A percentile compares a stretch with the other conserved stretches of the same genome.
Conservation (phyloP, 2,888 invertebrate species). For the Sclerodermus sp. region DNA sequence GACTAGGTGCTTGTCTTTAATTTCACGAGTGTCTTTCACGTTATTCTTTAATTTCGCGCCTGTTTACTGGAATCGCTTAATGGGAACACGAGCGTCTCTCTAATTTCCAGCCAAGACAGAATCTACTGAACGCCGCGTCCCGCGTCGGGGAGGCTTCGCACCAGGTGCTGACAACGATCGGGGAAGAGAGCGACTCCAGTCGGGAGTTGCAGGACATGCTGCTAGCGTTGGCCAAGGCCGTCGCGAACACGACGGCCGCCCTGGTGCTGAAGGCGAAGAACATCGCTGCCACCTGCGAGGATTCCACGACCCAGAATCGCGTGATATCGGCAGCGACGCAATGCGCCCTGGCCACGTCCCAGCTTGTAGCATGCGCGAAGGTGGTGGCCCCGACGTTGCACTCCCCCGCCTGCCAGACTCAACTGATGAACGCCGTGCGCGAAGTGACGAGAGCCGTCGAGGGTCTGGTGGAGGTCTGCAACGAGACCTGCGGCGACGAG, state of each 20-base stretch:
- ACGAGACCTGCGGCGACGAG: slow-evolving; percentile 70
- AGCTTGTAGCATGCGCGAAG: slow-evolving; percentile 96
- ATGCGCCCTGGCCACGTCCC: slow-evolving; percentile 96
- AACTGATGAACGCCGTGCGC: slow-evolving; percentile 87
- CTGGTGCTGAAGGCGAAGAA: slow-evolving; percentile 95
- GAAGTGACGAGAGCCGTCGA: slow-evolving; percentile 93
- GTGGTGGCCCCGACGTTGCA: slow-evolving; percentile 85
- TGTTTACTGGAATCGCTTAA: too few relatives aligned
- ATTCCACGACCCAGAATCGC: slow-evolving; percentile 78
- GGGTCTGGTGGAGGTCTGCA: slow-evolving; percentile 80
- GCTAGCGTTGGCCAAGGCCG: slow-evolving; percentile 91
- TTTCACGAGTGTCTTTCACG: background rate
- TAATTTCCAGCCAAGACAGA: slow-evolving; percentile 77
- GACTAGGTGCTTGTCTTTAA: background rate
- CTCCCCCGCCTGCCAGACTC: slow-evolving; percentile 83
- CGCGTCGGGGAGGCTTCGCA: slow-evolving; percentile 96
- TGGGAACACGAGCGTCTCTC: too few relatives aligned
- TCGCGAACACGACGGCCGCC: slow-evolving; percentile 97
- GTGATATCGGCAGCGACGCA: slow-evolving; percentile 96
- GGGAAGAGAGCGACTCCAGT: slow-evolving; percentile 84
- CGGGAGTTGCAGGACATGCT: slow-evolving; percentile 88
- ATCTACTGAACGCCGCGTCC: slow-evolving; percentile 91
- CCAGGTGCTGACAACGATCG: slow-evolving; percentile 88
- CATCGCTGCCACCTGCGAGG: slow-evolving; percentile 86
- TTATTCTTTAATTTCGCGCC: too few relatives aligned